Percentiles rank a stretch among this genome's conserved stretches.
phyloP scores from a whole-genome alignment of 37 sponge, comb jelly and placozoan species.

The Oscarella lobularis region DNA sequence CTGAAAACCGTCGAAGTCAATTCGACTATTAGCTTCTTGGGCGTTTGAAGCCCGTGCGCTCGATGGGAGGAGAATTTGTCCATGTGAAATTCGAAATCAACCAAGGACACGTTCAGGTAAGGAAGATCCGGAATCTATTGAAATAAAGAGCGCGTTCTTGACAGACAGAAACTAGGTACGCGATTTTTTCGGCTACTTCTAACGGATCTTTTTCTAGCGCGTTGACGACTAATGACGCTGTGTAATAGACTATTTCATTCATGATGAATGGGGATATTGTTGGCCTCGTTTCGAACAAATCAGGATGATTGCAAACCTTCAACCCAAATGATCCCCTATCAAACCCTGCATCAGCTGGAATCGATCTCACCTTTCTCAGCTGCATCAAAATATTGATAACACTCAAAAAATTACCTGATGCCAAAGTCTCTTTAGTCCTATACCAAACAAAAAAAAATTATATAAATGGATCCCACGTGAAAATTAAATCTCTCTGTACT shows the following conservation, averaged over 20 bases:
- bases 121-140: conserved; percentile 47
- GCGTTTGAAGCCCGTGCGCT: conserved; percentile 59
- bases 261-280: conserved; percentile 59
- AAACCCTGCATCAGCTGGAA: neutral
- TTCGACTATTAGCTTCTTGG: conserved; percentile 36
- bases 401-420: conserved; percentile 81
- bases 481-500: conserved; percentile 36
- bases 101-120: conserved; percentile 46
- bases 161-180: too few species aligned
- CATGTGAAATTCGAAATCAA: conserved; percentile 44
- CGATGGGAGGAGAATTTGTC: conserved; percentile 64
- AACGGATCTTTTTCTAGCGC: conserved; percentile 41
- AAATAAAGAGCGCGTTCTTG: too few species aligned
- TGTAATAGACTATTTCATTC: conserved; percentile 42
- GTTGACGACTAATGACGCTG: conserved; percentile 45
- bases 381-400: conserved; percentile 99
- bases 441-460: neutral
- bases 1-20: conserved; percentile 11
- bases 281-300: conserved; percentile 90
- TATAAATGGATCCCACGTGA: too few species aligned
- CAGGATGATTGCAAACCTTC: conserved; percentile 99
- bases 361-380: conserved; percentile 72
- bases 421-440: conserved; percentile 74
- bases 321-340: neutral
- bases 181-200: conserved; percentile 20